Conservation (phyloP, 2,113 vertebrate species). For the Chaenogobius annularis region DNA sequence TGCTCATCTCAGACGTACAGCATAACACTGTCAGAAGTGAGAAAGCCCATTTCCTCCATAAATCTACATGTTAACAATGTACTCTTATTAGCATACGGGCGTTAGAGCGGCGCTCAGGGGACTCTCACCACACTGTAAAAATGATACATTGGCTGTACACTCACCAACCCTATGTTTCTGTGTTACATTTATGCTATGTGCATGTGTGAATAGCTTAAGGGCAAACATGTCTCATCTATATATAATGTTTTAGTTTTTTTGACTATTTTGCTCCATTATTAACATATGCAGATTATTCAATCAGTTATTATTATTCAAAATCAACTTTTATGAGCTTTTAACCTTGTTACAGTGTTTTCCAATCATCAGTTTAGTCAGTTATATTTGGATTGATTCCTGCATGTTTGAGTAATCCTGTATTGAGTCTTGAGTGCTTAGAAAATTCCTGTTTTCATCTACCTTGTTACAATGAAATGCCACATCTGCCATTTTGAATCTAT, state of each 20-base stretch:
- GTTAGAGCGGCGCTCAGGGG: not conserved
- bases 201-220: not conserved
- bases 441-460: no score
- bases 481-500: no score
- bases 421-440: no score
- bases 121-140: not conserved
- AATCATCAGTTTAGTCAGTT: no score
- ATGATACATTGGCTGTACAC: not conserved
- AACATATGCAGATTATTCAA: no score
- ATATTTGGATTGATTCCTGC: no score
- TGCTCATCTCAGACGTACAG: not conserved
- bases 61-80: conserved; percentile 5
- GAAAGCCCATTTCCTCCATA: not conserved
- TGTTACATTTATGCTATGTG: not conserved
- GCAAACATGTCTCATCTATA: not conserved
- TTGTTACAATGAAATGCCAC: no score
- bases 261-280: not conserved
- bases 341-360: no score
- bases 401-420: no score
- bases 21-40: conserved; percentile 4
- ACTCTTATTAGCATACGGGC: not conserved
- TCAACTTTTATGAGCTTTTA: no score
- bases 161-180: not conserved
- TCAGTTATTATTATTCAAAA: no score
- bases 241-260: not conserved